phyloP scores from a whole-genome alignment of 2,797 vertebrate genomes.

The Leptatherina wallacei region DNA sequence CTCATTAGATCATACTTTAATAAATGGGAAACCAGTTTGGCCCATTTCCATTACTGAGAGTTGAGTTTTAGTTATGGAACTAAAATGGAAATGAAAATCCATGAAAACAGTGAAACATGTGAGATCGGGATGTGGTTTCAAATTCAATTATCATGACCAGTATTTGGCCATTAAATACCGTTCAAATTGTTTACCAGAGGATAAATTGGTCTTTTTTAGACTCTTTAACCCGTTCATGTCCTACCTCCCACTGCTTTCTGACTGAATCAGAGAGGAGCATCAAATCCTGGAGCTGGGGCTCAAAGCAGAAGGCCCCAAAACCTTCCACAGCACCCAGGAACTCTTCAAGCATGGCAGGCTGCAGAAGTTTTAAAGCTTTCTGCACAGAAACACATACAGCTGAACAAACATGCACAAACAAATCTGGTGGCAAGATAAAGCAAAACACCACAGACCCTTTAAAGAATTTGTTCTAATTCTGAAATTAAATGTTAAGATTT shows the following conservation, averaged over 20 bases:
- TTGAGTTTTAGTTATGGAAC: background rate
- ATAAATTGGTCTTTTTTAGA: background rate
- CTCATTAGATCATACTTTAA: background rate
- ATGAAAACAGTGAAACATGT: background rate
- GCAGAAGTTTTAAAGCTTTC: constrained; percentile 84
- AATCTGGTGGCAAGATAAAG: constrained; percentile 19
- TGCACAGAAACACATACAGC: constrained; percentile 69
- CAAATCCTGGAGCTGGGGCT: constrained; percentile 75
- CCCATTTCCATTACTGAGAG: background rate
- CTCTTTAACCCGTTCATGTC: constrained; percentile 4
- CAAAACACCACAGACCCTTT: constrained; percentile 33
- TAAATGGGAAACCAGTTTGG: background rate
- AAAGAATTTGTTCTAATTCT: background rate
- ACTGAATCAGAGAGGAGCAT: constrained; percentile 80
- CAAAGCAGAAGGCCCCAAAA: constrained; percentile 80
- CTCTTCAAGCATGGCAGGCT: constrained; percentile 81
- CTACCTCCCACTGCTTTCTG: constrained; percentile 91
- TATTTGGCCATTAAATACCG: background rate
- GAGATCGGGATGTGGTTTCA: background rate
- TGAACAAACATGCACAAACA: constrained; percentile 37
- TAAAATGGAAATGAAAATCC: background rate
- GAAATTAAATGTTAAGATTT: background rate
- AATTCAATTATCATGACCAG: background rate
- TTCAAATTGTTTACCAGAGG: background rate
- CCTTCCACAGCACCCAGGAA: constrained; percentile 87